Conservation (phyloP, 2,888 invertebrate genomes). For the Ormyrus thymus region DNA sequence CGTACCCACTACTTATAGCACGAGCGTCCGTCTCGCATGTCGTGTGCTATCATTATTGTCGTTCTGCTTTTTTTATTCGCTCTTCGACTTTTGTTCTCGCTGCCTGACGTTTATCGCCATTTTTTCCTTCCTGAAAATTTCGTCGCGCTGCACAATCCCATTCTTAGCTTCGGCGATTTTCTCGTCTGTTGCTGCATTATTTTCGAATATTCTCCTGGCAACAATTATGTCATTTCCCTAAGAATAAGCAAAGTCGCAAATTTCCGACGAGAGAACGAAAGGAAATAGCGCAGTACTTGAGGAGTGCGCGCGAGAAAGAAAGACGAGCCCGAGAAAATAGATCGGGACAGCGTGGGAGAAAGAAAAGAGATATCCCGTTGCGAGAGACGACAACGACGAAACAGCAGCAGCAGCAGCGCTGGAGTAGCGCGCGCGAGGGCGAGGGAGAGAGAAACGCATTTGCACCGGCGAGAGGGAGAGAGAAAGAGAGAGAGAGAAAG, state of each 20-base stretch:
- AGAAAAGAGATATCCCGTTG: conserved; percentile 53
- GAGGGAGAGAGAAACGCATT: background rate
- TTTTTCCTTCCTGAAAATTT: no score
- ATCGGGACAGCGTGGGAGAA: conserved; percentile 55
- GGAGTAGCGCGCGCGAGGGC: background rate
- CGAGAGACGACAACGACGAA: conserved; percentile 8
- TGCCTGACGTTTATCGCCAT: no score
- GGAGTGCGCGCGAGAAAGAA: conserved; percentile 3
- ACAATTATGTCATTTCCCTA: no score
- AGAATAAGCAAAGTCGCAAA: no score
- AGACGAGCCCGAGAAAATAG: conserved; percentile 51
- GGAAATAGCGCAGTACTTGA: background rate
- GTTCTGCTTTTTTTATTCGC: background rate
- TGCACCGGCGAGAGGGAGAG: conserved; percentile 22
- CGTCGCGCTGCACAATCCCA: no score
- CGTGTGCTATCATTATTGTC: background rate
- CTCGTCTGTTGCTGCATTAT: no score
- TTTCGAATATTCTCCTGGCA: no score
- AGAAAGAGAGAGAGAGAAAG: conserved; percentile 29
- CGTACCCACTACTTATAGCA: background rate
- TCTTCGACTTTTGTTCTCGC: background rate
- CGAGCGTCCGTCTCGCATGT: background rate
- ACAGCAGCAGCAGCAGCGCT: background rate
- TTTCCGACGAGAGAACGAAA: conserved; percentile 4
- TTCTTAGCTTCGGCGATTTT: no score